phyloP scores from a whole-genome alignment of 2,888 invertebrate genomes.

The Drosophila cognata region DNA sequence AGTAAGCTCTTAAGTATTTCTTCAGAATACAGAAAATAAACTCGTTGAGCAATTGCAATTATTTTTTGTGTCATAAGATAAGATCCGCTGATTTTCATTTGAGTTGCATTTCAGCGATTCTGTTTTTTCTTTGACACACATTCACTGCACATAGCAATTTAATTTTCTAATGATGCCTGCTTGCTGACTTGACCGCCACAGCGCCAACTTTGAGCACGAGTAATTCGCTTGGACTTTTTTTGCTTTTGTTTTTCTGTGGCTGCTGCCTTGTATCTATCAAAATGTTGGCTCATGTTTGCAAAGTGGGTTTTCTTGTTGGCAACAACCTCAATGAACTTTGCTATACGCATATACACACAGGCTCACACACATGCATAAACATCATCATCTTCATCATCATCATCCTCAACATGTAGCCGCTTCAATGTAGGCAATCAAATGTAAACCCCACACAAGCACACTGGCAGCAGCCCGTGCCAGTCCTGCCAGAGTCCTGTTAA shows the following conservation, averaged over 20 bases:
- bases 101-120: not conserved
- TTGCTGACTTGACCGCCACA: conserved; percentile 44
- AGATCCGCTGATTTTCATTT: not conserved
- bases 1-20: not conserved
- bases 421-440: conserved; percentile 56
- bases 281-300: conserved; percentile 58
- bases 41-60: not conserved
- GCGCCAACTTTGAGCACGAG: conserved; percentile 45
- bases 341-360: conserved; percentile 17
- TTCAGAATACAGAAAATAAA: not conserved
- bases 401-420: conserved; percentile 10
- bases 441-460: conserved; percentile 19
- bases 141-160: not conserved
- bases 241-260: conserved; percentile 10
- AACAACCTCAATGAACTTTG: conserved; percentile 43
- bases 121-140: not conserved
- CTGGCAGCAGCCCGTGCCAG: conserved; percentile 9
- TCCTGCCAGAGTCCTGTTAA: conserved; percentile 53
- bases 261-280: conserved; percentile 31
- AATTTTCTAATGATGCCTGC: conserved; percentile 17
- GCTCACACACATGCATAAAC: conserved; percentile 10
- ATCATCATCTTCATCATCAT: conserved; percentile 16
- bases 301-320: conserved; percentile 70
- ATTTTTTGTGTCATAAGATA: not conserved
- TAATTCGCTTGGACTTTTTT: conserved; percentile 31